Percentiles rank a stretch among this genome's conserved stretches.
phyloP scores from a whole-genome alignment of 2,888 invertebrate species.

The Ethmia dodecea region DNA sequence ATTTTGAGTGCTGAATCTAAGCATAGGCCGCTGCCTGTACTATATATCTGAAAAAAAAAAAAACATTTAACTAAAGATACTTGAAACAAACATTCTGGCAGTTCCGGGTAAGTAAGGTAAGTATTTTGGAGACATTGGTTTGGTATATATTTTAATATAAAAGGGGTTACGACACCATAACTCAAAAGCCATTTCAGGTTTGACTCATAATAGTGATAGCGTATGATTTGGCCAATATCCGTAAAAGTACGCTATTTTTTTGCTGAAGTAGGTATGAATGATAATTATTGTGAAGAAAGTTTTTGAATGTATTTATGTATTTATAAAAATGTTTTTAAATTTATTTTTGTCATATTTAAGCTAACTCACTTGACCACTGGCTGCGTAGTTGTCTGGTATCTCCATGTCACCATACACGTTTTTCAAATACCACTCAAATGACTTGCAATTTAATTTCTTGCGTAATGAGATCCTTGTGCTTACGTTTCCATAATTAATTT shows the following conservation, averaged over 20 bases:
- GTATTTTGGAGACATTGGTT: no score
- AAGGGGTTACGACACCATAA: no score
- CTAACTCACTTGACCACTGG: constrained; percentile 91
- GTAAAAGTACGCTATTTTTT: no score
- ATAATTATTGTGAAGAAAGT: not conserved
- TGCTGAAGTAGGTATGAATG: no score
- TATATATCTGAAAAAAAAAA: constrained; percentile 15
- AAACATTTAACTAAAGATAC: not conserved
- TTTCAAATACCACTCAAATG: constrained; percentile 97
- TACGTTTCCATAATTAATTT: constrained; percentile 95
- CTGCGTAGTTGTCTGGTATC: constrained; percentile 94
- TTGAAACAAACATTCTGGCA: no score
- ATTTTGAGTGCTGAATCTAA: constrained; percentile 29
- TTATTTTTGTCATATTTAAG: not conserved
- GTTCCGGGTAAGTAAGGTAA: no score
- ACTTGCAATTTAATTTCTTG: constrained; percentile 90
- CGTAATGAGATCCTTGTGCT: constrained; percentile 86
- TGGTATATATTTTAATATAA: no score
- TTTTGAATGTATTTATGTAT: no score
- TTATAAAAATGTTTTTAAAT: no score
- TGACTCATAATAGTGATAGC: no score
- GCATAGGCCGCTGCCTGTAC: constrained; percentile 23
- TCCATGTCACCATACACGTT: constrained; percentile 97
- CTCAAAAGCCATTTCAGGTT: no score
- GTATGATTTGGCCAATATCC: no score